Conservation (phyloP, 2,888 invertebrate species). For the Melanostoma scalare region DNA sequence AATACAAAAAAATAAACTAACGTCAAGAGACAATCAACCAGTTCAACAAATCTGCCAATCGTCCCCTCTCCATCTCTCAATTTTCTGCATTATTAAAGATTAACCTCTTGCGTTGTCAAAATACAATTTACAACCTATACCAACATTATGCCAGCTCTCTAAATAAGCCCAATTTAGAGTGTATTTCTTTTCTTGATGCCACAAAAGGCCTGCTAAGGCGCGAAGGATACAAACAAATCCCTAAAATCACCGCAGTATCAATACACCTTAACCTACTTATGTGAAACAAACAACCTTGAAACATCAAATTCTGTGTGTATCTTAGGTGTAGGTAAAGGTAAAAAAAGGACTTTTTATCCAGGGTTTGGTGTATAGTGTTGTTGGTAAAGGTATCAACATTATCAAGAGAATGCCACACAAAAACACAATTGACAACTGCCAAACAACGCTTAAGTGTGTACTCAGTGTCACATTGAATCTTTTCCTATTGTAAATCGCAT, state of each 20-base stretch:
- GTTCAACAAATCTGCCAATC: too few species aligned
- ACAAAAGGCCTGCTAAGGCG: slow-evolving; percentile 12
- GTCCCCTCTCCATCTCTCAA: too few species aligned
- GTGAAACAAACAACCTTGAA: slow-evolving; percentile 8
- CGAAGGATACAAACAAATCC: slow-evolving; percentile 18
- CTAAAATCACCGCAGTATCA: slow-evolving; percentile 22
- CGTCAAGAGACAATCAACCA: too few species aligned
- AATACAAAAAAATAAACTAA: too few species aligned
- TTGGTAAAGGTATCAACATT: slow-evolving; percentile 1
- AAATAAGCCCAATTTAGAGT: too few species aligned
- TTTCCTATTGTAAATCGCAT: slow-evolving; percentile 59
- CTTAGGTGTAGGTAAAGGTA: too few species aligned
- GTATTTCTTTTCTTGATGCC: neutral
- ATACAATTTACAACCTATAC: too few species aligned
- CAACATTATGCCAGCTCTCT: too few species aligned
- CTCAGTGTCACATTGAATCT: slow-evolving; percentile 36
- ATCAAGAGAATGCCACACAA: slow-evolving; percentile 6
- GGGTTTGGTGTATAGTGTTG: neutral
- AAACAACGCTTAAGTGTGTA: slow-evolving; percentile 36
- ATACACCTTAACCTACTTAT: neutral
- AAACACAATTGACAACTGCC: slow-evolving; percentile 20
- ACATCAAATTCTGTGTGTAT: slow-evolving; percentile 7
- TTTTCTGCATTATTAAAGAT: too few species aligned
- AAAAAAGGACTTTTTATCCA: neutral
- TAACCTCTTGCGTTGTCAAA: too few species aligned